Conservation (phyloP, 2,113 vertebrate species). For the Labeo rohita region DNA sequence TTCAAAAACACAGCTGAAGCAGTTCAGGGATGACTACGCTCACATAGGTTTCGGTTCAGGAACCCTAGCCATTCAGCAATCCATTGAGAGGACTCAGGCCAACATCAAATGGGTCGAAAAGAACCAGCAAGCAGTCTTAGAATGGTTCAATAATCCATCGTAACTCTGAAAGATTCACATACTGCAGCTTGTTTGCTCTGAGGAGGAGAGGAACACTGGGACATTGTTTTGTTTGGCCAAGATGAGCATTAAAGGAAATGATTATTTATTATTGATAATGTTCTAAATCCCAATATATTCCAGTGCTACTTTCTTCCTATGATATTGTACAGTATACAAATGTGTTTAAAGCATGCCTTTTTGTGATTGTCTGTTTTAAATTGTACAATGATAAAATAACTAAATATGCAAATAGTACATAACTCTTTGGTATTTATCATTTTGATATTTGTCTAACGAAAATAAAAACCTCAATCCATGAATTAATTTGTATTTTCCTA, state of each 20-base stretch:
- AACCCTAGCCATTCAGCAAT: conserved; percentile 86
- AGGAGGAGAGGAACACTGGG: conserved; percentile 13
- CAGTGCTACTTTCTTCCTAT: conserved; percentile 16
- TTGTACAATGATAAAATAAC: neutral
- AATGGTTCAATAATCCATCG: conserved; percentile 75
- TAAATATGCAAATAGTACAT: neutral
- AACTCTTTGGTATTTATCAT: neutral
- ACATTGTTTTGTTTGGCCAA: neutral
- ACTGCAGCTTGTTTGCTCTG: neutral
- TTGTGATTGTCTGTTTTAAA: neutral
- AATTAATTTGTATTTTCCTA: neutral
- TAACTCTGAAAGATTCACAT: conserved; percentile 37
- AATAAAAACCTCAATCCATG: conserved; percentile 9
- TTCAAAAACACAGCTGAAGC: conserved; percentile 77
- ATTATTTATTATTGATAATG: conserved; percentile 41
- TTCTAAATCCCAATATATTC: neutral
- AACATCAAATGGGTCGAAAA: conserved; percentile 88
- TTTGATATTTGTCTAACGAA: conserved; percentile 12
- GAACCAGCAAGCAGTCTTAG: conserved; percentile 68
- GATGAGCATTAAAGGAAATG: neutral
- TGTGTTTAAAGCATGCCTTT: neutral
- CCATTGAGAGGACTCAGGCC: conserved; percentile 83
- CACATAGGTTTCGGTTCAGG: conserved; percentile 86
- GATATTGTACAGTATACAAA: conserved; percentile 11
- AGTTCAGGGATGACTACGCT: conserved; percentile 81